Evolutionary conservation across 2,888 invertebrate species (phyloP).

Genomic region (Meliscaeva auricollis): DNA sequence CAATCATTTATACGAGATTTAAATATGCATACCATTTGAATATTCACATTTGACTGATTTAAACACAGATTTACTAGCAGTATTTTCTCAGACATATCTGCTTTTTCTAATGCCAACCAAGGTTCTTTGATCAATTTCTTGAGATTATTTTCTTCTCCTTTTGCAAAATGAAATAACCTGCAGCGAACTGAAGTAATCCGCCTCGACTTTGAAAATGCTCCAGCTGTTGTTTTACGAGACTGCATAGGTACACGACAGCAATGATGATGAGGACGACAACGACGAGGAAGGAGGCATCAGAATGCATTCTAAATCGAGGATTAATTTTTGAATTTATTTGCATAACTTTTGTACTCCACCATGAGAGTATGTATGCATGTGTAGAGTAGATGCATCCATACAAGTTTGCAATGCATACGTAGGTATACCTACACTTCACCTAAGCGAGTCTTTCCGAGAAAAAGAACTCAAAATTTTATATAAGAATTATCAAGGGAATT

Average conservation of each 20-base stretch:
- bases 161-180: neutral
- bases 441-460: slow-evolving; percentile 56
- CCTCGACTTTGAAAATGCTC: neutral
- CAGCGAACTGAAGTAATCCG: slow-evolving; percentile 3
- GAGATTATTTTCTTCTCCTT: no score
- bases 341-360: slow-evolving; percentile 42
- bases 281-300: neutral
- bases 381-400: no score
- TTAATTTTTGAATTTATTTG: slow-evolving; percentile 59
- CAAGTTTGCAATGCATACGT: no score
- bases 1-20: no score
- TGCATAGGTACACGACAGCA: neutral
- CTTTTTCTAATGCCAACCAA: slow-evolving; percentile 2
- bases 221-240: neutral
- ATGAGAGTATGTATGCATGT: no score
- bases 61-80: slow-evolving; percentile 9
- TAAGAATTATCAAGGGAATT: neutral
- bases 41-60: slow-evolving; percentile 53
- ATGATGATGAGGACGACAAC: neutral
- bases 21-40: slow-evolving; percentile 19
- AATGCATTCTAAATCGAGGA: slow-evolving; percentile 30
- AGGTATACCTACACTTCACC: no score
- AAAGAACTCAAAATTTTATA: slow-evolving; percentile 40
- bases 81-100: no score
- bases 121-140: slow-evolving; percentile 26